A percentile compares a stretch with the other conserved stretches of the same genome.
phyloP scores from a whole-genome alignment of 2,113 vertebrate species.

The Falcunculus frontatus region DNA sequence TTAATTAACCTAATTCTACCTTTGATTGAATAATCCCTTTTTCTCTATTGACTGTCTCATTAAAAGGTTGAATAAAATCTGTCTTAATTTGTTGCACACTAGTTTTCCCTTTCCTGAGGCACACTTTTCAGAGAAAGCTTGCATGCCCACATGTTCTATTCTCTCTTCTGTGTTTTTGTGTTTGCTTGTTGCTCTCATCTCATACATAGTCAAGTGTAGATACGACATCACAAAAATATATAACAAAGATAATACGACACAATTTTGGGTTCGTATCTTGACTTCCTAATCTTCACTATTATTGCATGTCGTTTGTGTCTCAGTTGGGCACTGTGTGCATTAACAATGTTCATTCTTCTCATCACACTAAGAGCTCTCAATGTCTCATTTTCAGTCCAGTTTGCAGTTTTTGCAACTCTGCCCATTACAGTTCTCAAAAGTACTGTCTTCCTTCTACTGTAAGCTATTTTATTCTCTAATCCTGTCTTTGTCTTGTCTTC shows the following conservation, averaged over 20 bases:
- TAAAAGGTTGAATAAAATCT: not conserved
- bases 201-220: not conserved
- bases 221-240: not conserved
- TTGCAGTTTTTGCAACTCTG: not conserved
- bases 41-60: not conserved
- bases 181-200: not conserved
- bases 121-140: not conserved
- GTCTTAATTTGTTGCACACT: not conserved
- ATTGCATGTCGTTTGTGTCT: not conserved
- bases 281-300: not conserved
- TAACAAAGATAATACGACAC: not conserved
- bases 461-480: not conserved
- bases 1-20: conserved; percentile 8
- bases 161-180: not conserved
- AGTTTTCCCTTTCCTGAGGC: not conserved
- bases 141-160: accelerated
- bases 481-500: not conserved
- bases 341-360: not conserved
- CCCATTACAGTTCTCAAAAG: not conserved
- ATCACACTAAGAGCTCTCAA: not conserved
- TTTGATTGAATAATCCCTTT: not conserved
- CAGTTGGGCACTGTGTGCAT: not conserved
- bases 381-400: not conserved
- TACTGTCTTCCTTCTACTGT: not conserved
- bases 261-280: not conserved